Percentiles rank a stretch among this genome's conserved stretches.
phyloP scores from a whole-genome alignment of 2,888 invertebrate species.

The Aplocera efformata region DNA sequence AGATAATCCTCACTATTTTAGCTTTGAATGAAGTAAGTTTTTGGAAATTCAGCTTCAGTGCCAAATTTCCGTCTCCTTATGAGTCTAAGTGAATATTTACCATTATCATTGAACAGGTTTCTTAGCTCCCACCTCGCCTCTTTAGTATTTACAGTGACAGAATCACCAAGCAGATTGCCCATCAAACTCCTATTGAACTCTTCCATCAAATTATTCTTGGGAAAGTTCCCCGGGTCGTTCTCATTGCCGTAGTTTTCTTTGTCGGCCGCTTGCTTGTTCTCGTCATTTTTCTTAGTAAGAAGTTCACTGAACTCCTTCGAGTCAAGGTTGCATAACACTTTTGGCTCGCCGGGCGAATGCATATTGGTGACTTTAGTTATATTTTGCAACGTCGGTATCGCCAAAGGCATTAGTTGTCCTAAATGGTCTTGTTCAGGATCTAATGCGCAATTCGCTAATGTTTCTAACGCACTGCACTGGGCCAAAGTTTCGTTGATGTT shows the following conservation, averaged over 20 bases:
- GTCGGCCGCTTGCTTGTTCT: constrained; percentile 45
- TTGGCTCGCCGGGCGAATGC: constrained; percentile 74
- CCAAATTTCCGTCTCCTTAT: too few species aligned
- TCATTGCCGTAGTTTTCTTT: constrained; percentile 61
- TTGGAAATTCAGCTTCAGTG: too few species aligned
- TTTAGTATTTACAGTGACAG: constrained; percentile 85
- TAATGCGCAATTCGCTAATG: constrained; percentile 72
- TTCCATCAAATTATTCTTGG: constrained; percentile 68
- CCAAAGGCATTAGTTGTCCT: constrained; percentile 67
- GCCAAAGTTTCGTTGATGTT: constrained; percentile 67
- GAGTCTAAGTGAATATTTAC: constrained; percentile 35
- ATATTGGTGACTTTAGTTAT: constrained; percentile 71
- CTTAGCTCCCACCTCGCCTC: constrained; percentile 84
- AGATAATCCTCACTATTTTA: too few species aligned
- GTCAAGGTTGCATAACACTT: constrained; percentile 70
- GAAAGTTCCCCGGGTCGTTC: constrained; percentile 50
- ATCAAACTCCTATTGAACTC: constrained; percentile 73
- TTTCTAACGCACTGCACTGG: constrained; percentile 73
- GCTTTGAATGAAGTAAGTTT: too few species aligned
- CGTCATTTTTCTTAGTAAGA: constrained; percentile 55
- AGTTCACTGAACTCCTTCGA: constrained; percentile 72
- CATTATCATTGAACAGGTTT: constrained; percentile 80
- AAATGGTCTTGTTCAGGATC: constrained; percentile 71
- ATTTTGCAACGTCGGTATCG: constrained; percentile 68
- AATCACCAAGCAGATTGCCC: constrained; percentile 78